phyloP scores from a whole-genome alignment of 2,797 vertebrate genomes.

The Glossophaga mutica region DNA sequence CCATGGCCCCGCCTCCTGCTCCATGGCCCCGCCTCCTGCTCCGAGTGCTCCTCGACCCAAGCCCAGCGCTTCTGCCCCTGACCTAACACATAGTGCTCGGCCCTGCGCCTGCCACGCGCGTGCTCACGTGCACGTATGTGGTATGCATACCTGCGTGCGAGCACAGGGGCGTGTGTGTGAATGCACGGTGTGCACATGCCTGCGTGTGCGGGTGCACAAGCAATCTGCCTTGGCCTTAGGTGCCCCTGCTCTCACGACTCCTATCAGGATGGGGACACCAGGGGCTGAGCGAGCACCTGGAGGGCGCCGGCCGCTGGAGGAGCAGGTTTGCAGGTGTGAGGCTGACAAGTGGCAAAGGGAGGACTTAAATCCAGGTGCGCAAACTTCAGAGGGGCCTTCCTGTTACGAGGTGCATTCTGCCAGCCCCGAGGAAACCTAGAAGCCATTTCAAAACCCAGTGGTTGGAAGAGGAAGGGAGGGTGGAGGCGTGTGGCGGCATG shows the following conservation, averaged over 20 bases:
- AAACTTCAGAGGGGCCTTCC: neutral
- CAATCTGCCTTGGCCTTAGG: neutral
- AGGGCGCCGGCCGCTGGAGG: neutral
- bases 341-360: rapidly evolving
- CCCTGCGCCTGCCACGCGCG: neutral
- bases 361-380: neutral
- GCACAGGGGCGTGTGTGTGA: too few relatives aligned
- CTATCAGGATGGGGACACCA: too few relatives aligned
- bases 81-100: neutral
- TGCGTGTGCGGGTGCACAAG: too few relatives aligned
- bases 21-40: too few relatives aligned
- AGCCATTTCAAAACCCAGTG: neutral
- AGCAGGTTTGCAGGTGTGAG: rapidly evolving
- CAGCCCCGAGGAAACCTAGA: neutral
- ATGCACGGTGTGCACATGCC: neutral
- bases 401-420: rapidly evolving
- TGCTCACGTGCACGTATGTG: too few relatives aligned
- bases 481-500: neutral
- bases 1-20: too few relatives aligned
- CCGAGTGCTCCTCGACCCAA: neutral
- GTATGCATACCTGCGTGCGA: too few relatives aligned
- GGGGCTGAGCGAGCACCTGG: neutral
- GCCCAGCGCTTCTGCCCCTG: neutral
- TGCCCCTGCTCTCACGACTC: rapidly evolving
- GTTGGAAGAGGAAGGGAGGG: too few relatives aligned